These are phyloP conservation scores for Liparis tanakae DNA, from an alignment of 2,797 vertebrate species.

Conservation along the genomic window DNA sequence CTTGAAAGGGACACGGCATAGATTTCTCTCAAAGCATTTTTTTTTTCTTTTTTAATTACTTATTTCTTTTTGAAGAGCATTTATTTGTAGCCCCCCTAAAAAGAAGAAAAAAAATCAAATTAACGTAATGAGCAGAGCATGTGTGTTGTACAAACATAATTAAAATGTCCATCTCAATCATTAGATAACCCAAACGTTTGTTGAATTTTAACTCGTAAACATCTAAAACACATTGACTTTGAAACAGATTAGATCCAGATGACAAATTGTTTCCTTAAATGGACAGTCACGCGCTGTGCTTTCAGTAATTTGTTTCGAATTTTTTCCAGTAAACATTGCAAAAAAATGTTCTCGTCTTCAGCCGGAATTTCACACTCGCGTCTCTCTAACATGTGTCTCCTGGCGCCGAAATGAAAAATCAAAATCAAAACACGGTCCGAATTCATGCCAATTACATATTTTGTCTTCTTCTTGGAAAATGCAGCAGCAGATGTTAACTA, in stretches of 20 bases:
- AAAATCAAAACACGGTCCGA: conserved; percentile 3
- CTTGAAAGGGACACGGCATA: conserved; percentile 61
- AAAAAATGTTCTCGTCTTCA: conserved; percentile 5
- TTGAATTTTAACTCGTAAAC: conserved; percentile 9
- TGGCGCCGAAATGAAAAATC: not conserved
- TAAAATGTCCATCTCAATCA: conserved; percentile 38
- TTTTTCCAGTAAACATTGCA: conserved; percentile 23
- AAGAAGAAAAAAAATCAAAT: conserved; percentile 17
- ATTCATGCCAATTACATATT: conserved; percentile 29
- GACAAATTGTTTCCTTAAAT: conserved; percentile 41
- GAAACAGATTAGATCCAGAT: conserved; percentile 46
- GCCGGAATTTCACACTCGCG: conserved; percentile 10
- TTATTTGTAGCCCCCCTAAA: conserved; percentile 53
- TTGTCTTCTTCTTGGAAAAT: conserved; percentile 5
- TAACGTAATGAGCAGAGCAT: conserved; percentile 9
- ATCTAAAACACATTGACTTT: conserved; percentile 26
- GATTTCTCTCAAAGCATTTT: conserved; percentile 44
- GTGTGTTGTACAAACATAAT: conserved; percentile 36
- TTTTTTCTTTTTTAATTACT: conserved; percentile 43
- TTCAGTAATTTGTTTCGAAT: conserved; percentile 48
- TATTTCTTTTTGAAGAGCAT: conserved; percentile 34
- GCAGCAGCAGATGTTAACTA: conserved; percentile 57
- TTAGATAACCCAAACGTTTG: conserved; percentile 18
- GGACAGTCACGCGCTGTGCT: conserved; percentile 29
- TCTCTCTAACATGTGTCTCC: conserved; percentile 5